These are phyloP conservation scores for Hephaestus fuliginosus DNA, from an alignment of 2,797 vertebrate genomes.

Conservation along the genomic window DNA sequence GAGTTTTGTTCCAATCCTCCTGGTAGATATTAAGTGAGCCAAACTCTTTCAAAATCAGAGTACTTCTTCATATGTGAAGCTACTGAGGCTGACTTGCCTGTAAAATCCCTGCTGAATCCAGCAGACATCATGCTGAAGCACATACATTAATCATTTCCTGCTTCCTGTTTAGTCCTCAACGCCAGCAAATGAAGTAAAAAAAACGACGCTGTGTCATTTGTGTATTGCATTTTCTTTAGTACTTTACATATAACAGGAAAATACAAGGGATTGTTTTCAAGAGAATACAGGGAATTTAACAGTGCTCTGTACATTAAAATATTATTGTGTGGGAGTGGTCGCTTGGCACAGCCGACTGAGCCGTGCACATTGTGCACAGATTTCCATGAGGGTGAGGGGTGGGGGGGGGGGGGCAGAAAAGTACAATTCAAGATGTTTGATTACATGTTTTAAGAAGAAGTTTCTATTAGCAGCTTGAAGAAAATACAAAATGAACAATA, in stretches of 20 bases:
- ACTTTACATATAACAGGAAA: conserved; percentile 88
- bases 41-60: conserved; percentile 26
- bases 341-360: conserved; percentile 64
- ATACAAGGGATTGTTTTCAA: conserved; percentile 85
- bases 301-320: conserved; percentile 88
- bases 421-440: conserved; percentile 75
- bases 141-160: neutral
- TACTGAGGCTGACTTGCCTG: conserved; percentile 9
- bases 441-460: conserved; percentile 77
- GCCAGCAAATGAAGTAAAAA: conserved; percentile 48
- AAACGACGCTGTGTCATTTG: conserved; percentile 45
- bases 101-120: conserved; percentile 4
- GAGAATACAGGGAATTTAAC: conserved; percentile 87
- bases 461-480: conserved; percentile 86
- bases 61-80: conserved; percentile 9
- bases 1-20: neutral
- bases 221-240: conserved; percentile 88
- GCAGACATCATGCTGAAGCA: neutral
- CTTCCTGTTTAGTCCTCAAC: no score
- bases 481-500: conserved; percentile 66
- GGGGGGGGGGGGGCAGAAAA: conserved; percentile 27
- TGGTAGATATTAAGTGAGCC: conserved; percentile 40
- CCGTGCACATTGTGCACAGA: conserved; percentile 74
- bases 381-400: conserved; percentile 39
- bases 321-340: conserved; percentile 72